These are phyloP conservation scores for Ladona fulva DNA, from an alignment of 1,140 invertebrate genomes.

Conservation along the genomic window DNA sequence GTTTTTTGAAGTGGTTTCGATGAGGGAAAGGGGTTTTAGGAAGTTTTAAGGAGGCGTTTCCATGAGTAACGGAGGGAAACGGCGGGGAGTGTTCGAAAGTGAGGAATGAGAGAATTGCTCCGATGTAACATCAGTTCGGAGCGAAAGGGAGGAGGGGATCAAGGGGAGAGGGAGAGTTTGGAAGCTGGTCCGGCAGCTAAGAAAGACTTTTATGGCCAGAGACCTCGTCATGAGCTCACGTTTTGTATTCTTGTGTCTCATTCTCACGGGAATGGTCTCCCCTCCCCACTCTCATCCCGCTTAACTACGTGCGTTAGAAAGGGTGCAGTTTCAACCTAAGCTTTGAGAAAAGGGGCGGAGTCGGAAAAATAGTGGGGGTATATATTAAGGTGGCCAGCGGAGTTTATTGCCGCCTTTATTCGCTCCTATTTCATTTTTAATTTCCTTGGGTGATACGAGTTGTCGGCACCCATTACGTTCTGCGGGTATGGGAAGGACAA, in stretches of 20 bases:
- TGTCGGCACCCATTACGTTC: constrained; percentile 2
- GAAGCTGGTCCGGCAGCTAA: too few relatives aligned
- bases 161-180: not conserved
- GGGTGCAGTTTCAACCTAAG: not conserved
- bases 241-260: not conserved
- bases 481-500: not conserved
- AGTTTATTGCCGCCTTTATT: not conserved
- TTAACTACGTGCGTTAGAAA: not conserved
- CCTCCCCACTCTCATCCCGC: not conserved
- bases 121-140: not conserved
- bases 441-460: not conserved
- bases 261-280: not conserved
- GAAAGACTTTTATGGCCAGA: not conserved
- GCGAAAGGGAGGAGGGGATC: not conserved
- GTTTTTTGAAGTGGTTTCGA: not conserved
- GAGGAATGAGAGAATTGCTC: not conserved
- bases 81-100: not conserved
- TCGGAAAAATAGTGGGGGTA: not conserved
- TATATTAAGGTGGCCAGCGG: not conserved
- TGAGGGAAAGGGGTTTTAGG: not conserved
- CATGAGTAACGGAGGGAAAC: not conserved
- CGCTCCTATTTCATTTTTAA: constrained; percentile 3
- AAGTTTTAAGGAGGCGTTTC: not conserved
- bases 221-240: not conserved
- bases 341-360: not conserved